Conservation (phyloP, 1,140 invertebrate species). For the Saxidomus purpurata region DNA sequence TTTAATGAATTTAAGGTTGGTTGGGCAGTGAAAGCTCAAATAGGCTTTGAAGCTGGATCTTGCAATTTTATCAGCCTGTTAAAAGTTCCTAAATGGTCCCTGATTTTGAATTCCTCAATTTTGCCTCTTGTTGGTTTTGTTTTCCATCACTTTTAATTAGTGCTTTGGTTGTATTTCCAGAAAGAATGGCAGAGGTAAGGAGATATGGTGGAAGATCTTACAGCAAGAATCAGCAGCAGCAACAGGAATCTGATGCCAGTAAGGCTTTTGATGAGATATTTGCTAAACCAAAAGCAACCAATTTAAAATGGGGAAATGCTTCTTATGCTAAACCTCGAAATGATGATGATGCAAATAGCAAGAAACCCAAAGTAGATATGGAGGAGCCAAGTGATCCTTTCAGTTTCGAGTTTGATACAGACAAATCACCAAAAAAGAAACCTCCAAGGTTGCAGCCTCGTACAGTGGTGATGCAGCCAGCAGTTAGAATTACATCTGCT, state of each 20-base stretch:
- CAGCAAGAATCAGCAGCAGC: constrained; percentile 35
- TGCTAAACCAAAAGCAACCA: constrained; percentile 61
- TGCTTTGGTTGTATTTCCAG: not conserved
- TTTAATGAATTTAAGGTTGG: too few relatives aligned
- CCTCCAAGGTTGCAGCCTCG: not conserved
- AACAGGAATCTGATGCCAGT: constrained; percentile 43
- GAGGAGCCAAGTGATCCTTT: constrained; percentile 62
- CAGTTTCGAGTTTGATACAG: constrained; percentile 65
- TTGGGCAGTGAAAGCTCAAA: too few relatives aligned
- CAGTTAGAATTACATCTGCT: constrained; percentile 54
- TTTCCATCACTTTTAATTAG: too few relatives aligned
- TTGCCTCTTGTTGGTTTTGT: too few relatives aligned
- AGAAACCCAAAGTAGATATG: constrained; percentile 4
- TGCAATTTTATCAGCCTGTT: too few relatives aligned
- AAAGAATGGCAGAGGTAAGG: constrained; percentile 57
- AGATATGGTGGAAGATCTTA: constrained; percentile 72
- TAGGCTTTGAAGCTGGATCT: too few relatives aligned
- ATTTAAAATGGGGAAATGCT: constrained; percentile 64
- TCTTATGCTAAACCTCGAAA: constrained; percentile 53
- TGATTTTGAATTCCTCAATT: too few relatives aligned
- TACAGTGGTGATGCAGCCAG: constrained; percentile 60
- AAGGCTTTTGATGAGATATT: constrained; percentile 66
- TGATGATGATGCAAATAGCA: constrained; percentile 17
- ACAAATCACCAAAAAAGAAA: constrained; percentile 64
- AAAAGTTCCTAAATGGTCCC: too few relatives aligned